phyloP scores from a whole-genome alignment of 2,797 vertebrate species.

The Ctenosaura bakeri region DNA sequence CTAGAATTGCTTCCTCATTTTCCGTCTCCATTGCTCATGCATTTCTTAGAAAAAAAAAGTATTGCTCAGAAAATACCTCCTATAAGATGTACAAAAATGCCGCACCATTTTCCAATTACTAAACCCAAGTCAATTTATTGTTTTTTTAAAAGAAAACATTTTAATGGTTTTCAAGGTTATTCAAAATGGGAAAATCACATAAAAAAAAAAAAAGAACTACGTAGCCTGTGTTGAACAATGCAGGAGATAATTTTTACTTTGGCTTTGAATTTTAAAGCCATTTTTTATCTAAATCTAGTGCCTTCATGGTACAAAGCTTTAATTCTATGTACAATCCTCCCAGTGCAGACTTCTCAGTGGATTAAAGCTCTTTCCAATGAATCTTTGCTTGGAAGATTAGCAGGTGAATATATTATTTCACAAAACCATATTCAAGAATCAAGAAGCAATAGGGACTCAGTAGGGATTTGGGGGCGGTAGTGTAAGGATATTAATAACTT shows the following conservation, averaged over 20 bases:
- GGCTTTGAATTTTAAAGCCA: conserved; percentile 34
- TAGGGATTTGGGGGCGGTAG: conserved; percentile 15
- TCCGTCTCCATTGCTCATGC: accelerated
- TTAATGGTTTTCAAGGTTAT: not conserved
- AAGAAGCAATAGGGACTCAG: conserved; percentile 39
- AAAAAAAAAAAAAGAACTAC: conserved; percentile 27
- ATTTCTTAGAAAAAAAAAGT: not conserved
- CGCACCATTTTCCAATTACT: not conserved
- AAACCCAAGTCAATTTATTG: not conserved
- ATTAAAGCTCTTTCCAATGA: conserved; percentile 54
- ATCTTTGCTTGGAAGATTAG: conserved; percentile 42
- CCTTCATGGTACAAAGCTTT: conserved; percentile 33
- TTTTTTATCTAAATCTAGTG: conserved; percentile 14
- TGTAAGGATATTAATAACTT: conserved; percentile 51
- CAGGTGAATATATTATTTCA: conserved; percentile 53
- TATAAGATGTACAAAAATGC: not conserved
- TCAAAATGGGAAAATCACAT: not conserved
- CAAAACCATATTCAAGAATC: conserved; percentile 35
- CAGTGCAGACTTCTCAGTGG: conserved; percentile 6
- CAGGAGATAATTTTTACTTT: conserved; percentile 8
- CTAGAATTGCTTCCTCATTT: conserved; percentile 8
- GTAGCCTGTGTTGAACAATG: not conserved
- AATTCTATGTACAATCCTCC: conserved; percentile 8
- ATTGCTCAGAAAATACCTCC: not conserved
- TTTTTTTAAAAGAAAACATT: not conserved